Conservation (phyloP, 2,113 vertebrate species). For the Vombatus ursinus region DNA sequence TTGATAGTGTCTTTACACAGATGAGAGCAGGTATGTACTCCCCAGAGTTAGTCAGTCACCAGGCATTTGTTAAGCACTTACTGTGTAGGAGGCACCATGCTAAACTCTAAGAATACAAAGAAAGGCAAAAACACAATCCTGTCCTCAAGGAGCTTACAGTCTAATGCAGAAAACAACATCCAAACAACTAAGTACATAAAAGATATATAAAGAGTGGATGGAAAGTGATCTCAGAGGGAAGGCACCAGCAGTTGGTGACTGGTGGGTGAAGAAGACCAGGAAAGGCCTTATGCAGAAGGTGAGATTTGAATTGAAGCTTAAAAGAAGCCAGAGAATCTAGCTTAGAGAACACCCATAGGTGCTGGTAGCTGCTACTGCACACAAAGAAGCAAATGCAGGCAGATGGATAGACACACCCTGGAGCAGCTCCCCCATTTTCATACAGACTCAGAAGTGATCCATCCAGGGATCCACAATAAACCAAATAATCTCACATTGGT, state of each 20-base stretch:
- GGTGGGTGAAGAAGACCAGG: not conserved
- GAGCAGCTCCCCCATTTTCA: not conserved
- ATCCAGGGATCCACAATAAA: not conserved
- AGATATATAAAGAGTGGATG: not conserved
- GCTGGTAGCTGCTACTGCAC: not conserved
- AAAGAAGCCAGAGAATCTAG: not conserved
- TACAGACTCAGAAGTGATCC: not conserved
- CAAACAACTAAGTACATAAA: not conserved
- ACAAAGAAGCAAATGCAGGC: not conserved
- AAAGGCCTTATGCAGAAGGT: not conserved
- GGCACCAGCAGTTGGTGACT: too few species aligned
- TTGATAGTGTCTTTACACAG: not conserved
- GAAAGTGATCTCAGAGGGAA: not conserved
- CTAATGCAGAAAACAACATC: not conserved
- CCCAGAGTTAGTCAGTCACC: not conserved
- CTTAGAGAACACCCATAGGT: not conserved
- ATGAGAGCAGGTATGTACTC: not conserved
- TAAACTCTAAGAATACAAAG: not conserved
- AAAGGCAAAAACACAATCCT: not conserved
- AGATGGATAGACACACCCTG: not conserved
- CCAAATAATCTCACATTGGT: not conserved
- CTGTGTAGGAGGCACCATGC: not conserved
- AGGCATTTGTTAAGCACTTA: not conserved
- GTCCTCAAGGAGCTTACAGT: not conserved
- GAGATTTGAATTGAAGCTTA: not conserved